A percentile compares a stretch with the other conserved stretches of the same genome.
These are phyloP conservation scores for Pristionchus exspectatus DNA, from an alignment of 2,888 invertebrate species.

Conservation along the genomic window DNA sequence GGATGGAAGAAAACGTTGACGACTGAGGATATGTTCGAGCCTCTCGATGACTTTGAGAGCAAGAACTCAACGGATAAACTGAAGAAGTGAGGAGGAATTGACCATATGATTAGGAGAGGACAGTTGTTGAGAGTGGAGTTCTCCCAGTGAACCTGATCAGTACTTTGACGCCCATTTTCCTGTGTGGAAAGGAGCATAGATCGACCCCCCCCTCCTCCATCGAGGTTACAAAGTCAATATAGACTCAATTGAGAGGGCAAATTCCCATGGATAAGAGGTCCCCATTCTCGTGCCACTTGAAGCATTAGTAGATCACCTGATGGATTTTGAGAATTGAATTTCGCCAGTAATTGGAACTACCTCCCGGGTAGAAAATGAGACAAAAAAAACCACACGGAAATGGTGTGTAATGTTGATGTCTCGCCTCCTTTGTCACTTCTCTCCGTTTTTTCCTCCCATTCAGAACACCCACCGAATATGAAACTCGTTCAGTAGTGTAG, in stretches of 20 bases:
- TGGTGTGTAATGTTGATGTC: neutral
- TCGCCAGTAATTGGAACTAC: neutral
- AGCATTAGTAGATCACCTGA: constrained; percentile 9
- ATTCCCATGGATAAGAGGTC: constrained; percentile 46
- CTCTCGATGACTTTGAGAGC: constrained; percentile 44
- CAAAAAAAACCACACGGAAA: neutral
- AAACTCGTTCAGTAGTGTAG: neutral
- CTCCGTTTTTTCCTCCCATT: neutral
- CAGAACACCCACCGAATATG: constrained; percentile 11
- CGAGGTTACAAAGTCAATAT: neutral
- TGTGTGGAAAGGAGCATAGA: neutral
- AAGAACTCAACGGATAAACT: constrained; percentile 17
- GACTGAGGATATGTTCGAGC: constrained; percentile 52
- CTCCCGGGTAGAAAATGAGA: neutral
- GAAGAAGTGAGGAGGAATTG: constrained; percentile 24
- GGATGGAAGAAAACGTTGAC: constrained; percentile 49
- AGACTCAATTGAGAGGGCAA: neutral
- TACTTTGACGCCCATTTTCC: neutral
- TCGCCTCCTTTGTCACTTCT: neutral
- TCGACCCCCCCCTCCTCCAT: neutral
- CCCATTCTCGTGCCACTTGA: constrained; percentile 11
- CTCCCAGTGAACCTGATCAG: constrained; percentile 39
- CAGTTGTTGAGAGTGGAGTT: constrained; percentile 27
- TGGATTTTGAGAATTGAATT: constrained; percentile 4
- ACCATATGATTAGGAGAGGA: neutral